A percentile compares a stretch with the other conserved stretches of the same genome.
Conservation (phyloP, 2,797 vertebrate species). For the Channa striata region DNA sequence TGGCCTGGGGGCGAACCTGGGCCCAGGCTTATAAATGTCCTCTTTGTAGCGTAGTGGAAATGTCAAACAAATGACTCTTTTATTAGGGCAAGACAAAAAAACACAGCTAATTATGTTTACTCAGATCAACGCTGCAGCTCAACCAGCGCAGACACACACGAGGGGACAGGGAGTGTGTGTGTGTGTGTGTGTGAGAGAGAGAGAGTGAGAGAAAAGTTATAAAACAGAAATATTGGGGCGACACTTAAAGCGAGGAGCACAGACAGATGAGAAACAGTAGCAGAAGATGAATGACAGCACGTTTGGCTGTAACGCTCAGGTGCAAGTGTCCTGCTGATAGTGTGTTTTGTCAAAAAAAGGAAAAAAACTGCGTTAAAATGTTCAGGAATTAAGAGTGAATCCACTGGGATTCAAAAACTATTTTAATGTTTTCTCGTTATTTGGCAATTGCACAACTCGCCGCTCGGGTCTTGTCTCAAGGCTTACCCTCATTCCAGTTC, state of each 20-base stretch:
- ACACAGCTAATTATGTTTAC: constrained; percentile 97
- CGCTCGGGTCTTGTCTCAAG: too few relatives aligned
- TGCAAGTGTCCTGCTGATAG: background rate
- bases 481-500: too few relatives aligned
- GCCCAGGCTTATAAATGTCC: constrained; percentile 92
- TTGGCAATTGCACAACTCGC: too few relatives aligned
- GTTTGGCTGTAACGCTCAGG: background rate
- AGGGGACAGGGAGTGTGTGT: constrained; percentile 15
- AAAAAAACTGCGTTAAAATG: too few relatives aligned
- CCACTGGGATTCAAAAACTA: too few relatives aligned
- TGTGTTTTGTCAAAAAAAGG: too few relatives aligned
- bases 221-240: constrained; percentile 40
- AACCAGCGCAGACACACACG: constrained; percentile 69
- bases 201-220: background rate
- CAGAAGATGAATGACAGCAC: constrained; percentile 9
- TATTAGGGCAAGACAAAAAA: constrained; percentile 97
- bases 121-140: constrained; percentile 88
- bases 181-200: constrained; percentile 7
- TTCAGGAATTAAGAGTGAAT: too few relatives aligned
- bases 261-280: constrained; percentile 27
- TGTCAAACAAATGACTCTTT: constrained; percentile 98
- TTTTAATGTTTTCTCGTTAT: too few relatives aligned
- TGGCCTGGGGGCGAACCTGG: constrained; percentile 90
- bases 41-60: constrained; percentile 97
- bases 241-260: constrained; percentile 1